Evolutionary conservation across 2,797 vertebrate genomes (phyloP), one percentile per base, ranked within the genome.

Genomic region (Melanotaenia nigrans): DNA sequence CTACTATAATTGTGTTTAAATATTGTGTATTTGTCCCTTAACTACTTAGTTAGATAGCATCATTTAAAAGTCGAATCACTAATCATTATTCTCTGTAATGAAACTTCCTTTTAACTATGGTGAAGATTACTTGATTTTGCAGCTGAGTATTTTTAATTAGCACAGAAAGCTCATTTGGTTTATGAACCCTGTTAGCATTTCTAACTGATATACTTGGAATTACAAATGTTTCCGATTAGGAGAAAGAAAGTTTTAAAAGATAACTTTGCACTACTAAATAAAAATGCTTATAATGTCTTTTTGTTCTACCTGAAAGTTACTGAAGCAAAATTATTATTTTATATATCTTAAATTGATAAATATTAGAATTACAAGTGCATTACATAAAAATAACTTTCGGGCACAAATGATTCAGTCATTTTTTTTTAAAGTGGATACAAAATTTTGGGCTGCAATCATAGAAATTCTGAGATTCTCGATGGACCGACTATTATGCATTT

Each of bases 401-500:
- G 4, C 25, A 61, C 30, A 71, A 47, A 22, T 58, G 25, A 59
- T n/a, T 63, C 12, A 28, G 4, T 11, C 12, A 45, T 20, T 59
- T 36, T 32, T 3, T 38, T 40, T 51, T 8, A 36, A 59, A 68
- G 59, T 62, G 65, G 18, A 25, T 36, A 36, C 35, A 10, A 74
- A 1, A 53, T 60, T 42, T 63, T 47, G 2, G 9, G 9, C n/a
- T 60, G 6, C 24, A 62, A 60, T 77, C 70, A 74, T 11, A 30
- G 57, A 71, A 47, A 45, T 1, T 33, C 20, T 5, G 8, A 35
- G 35, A 75, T 54, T 12, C 45, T 28, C 4, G 1, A 60, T 13
- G 1, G 25, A 45, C 5, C 32, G 18, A 33, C 38, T 75, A 79
- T 78, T 66, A 53, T 14, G 57, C 4, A 3, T 42, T n/a, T 65